Evolutionary conservation across 2,888 invertebrate species (phyloP), one percentile per base, ranked within the genome.

Genomic region (Lacanobia oleracea): DNA sequence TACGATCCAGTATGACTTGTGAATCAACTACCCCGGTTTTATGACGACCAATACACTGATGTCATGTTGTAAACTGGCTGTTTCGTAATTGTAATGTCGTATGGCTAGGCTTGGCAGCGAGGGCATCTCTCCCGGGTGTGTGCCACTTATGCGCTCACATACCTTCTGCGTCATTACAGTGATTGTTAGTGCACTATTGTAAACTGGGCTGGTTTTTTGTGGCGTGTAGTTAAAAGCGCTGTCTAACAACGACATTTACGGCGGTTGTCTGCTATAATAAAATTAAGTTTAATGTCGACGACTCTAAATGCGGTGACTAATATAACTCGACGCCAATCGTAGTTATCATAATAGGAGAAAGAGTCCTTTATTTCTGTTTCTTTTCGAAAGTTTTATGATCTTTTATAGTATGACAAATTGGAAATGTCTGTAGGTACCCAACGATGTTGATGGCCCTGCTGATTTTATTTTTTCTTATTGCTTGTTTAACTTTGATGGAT

Each of bases 211-310:
- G 66, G 79, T 86, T 88, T 87, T 87, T 87, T 86, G 80, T 81
- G 74, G 62, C 66, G 67, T 65, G 72, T 82, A 71, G 75, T 82
- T 83, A 82, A 84, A 84, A 78, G 81, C 84, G 78, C 81, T 83
- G 86, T 86, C 88, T 86, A 86, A 87, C 86, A 87, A 83, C 84
- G 76, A 79, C 86, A 75, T 87, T 88, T 88, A 88, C 72, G 75
- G 75, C 75, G 65, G 68, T 73, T 72, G 53, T 73, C 67, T 37
- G 74, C 81, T 77, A 54, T 77, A 82, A 83, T 90, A 89, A 87
- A 90, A 88, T 88, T 83, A 87, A 84, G 75, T 85, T 84, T 83
- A 87, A 86, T 86, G 77, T 63, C 80, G 67, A 79, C 80, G 67
- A 79, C 81, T 83, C 68, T 83, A 77, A 86, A 85, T 76, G 75